Conservation (phyloP, 2,797 vertebrate species). For the Manis javanica region DNA sequence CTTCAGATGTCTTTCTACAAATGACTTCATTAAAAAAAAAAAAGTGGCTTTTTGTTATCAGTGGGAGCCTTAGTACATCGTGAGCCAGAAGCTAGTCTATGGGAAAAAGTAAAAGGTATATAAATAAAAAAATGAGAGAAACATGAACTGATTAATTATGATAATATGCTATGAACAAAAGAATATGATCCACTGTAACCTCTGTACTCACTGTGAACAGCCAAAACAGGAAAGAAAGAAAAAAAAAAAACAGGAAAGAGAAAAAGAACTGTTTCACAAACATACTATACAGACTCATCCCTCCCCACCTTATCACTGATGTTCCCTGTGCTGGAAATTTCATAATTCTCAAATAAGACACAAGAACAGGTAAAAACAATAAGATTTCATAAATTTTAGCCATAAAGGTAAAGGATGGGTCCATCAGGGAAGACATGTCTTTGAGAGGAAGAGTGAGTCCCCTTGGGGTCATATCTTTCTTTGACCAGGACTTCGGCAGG, state of each 20-base stretch:
- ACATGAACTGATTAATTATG: background rate
- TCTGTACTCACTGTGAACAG: background rate
- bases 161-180: background rate
- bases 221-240: background rate
- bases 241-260: background rate
- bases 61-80: background rate
- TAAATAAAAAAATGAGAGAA: background rate
- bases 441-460: background rate
- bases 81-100: background rate
- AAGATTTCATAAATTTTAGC: background rate
- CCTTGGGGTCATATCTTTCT: background rate
- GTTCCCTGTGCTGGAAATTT: background rate
- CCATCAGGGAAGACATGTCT: background rate
- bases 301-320: background rate
- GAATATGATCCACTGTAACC: background rate
- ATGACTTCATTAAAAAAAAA: background rate
- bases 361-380: background rate
- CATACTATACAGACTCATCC: background rate
- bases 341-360: background rate
- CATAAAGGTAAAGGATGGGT: background rate
- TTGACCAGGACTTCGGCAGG: background rate
- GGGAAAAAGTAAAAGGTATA: background rate
- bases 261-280: background rate
- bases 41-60: slow-evolving; percentile 8
- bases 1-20: background rate